Evolutionary conservation across 1,140 invertebrate species (phyloP).

Genomic region (Drosophila tsacasi): DNA sequence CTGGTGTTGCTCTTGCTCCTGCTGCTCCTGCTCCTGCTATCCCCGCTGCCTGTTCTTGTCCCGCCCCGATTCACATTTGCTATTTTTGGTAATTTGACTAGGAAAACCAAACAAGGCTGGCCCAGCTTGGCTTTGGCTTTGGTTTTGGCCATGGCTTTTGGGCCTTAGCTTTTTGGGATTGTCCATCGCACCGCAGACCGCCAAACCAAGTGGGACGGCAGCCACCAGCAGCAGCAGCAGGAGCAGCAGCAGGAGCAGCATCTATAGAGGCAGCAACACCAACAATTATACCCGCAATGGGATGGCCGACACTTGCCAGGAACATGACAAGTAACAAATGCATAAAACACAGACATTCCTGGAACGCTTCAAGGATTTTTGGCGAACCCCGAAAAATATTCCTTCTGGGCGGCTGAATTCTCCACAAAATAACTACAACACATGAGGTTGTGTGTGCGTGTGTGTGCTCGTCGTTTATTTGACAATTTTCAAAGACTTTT

Average conservation of each 20-base stretch:
- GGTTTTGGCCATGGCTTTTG: slow-evolving; percentile 33
- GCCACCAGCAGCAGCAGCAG: slow-evolving; percentile 1
- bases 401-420: slow-evolving; percentile 4
- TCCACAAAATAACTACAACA: slow-evolving; percentile 5
- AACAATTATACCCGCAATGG: slow-evolving; percentile 40
- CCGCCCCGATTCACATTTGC: slow-evolving; percentile 42
- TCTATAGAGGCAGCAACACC: slow-evolving; percentile 1
- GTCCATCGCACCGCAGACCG: slow-evolving; percentile 41
- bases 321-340: slow-evolving; percentile 77
- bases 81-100: slow-evolving; percentile 77
- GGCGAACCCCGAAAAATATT: slow-evolving; percentile 6
- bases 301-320: slow-evolving; percentile 52
- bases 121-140: slow-evolving; percentile 28
- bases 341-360: slow-evolving; percentile 48
- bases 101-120: slow-evolving; percentile 54
- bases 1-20: not conserved
- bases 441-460: not conserved
- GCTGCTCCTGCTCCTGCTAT: not conserved
- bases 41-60: slow-evolving; percentile 28
- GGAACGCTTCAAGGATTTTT: slow-evolving; percentile 14
- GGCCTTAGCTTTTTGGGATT: slow-evolving; percentile 16
- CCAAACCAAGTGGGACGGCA: slow-evolving; percentile 45
- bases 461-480: slow-evolving; percentile 22
- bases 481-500: slow-evolving; percentile 28
- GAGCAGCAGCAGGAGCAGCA: slow-evolving; percentile 1